Conservation (phyloP, 2,888 invertebrate genomes). For the Abrostola triplasia region DNA sequence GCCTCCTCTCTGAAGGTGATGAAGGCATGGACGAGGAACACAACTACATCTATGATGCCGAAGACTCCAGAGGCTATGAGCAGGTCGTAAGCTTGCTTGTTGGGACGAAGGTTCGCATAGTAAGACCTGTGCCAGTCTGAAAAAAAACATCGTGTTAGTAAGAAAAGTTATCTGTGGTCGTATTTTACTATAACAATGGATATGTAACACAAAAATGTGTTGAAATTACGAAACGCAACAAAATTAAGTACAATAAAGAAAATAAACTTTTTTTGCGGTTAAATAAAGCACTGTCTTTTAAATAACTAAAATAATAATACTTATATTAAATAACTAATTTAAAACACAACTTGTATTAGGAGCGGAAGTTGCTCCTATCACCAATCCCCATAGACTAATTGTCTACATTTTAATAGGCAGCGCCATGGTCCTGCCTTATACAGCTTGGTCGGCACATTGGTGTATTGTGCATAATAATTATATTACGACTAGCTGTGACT, state of each 20-base stretch:
- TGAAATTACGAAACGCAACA: too few relatives aligned
- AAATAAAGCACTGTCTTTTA: too few relatives aligned
- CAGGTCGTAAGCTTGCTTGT: slow-evolving; percentile 91
- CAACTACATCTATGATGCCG: slow-evolving; percentile 88
- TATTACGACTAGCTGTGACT: slow-evolving; percentile 33
- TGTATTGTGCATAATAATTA: slow-evolving; percentile 56
- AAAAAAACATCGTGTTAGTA: slow-evolving; percentile 45
- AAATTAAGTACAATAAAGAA: too few relatives aligned
- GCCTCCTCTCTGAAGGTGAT: slow-evolving; percentile 88
- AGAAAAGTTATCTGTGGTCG: not conserved
- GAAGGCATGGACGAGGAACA: slow-evolving; percentile 90
- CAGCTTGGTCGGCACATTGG: slow-evolving; percentile 51
- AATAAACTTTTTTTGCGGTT: too few relatives aligned
- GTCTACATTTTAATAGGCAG: slow-evolving; percentile 55
- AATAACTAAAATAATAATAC: too few relatives aligned
- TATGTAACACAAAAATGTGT: too few relatives aligned
- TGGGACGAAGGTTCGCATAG: slow-evolving; percentile 88
- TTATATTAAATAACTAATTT: slow-evolving; percentile 32
- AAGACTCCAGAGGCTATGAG: slow-evolving; percentile 90
- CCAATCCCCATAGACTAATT: slow-evolving; percentile 70
- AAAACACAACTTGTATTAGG: slow-evolving; percentile 49
- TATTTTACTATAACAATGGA: too few relatives aligned
- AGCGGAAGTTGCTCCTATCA: slow-evolving; percentile 67
- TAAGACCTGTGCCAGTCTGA: slow-evolving; percentile 85
- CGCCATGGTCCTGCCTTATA: slow-evolving; percentile 57